Base-by-base conservation (phyloP, 2,113 vertebrate genomes). In the Halichoeres trimaculatus region DNA sequence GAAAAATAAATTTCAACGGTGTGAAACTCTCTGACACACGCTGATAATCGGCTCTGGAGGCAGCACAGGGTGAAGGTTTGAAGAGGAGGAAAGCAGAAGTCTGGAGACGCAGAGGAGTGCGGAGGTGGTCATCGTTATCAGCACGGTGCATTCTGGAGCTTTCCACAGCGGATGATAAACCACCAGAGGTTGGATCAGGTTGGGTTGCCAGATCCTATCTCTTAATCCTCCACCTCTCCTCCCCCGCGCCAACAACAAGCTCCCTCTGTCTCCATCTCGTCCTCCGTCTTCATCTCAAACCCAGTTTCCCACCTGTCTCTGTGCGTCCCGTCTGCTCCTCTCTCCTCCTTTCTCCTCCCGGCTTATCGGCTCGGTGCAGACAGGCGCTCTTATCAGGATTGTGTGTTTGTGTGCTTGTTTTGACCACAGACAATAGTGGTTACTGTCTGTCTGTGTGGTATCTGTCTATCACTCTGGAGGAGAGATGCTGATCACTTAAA, bases 381-480 rank as follows among this genome's bases (percentile, higher is more conserved):
- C 86, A 86, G 89, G 86, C 52, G 3, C 54, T 62, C 73, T 86
- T 91, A 88, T 91, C 89, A 84, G 78, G 61, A 62, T 74, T 52
- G 69, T 80, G 60, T 68, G 78, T 60, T 61, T 50, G 54, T 61
- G 57, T 45, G 51, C 61, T 76, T 88, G 84, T 80, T 82, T 69
- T 81, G 83, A 91, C 85, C 85, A 84, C 87, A 87, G 90, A 91
- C 84, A 91, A 93, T 92, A 90, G 79, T 40, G 69, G 84, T 87
- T 82, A 91, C 65, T 88, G 70, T 73, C 23, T 88, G 58, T 90
- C 83, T 82, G 72, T 91, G 70, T 71, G 43, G 19, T 65, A 77
- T 85, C 69, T 20, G 48, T 79, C 63, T 54, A 76, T 87, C 87
- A 76, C 58, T 26, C 35, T 52, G 48, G 26, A 40, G 56, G 52